phyloP scores from a whole-genome alignment of 1,140 invertebrate genomes.

The Diabrotica undecimpunctata region DNA sequence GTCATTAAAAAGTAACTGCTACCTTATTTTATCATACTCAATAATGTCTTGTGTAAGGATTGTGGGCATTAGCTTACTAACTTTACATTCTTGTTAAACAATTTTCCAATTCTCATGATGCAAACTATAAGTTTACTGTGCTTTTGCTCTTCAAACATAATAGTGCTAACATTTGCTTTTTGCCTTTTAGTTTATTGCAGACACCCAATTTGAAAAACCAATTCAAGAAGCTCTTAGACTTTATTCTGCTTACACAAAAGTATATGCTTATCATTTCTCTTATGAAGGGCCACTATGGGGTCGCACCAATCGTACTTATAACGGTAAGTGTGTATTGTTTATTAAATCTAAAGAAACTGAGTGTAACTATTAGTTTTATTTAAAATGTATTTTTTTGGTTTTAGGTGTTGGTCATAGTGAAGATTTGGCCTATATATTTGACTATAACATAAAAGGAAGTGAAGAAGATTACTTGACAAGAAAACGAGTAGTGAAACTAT shows the following conservation, averaged over 20 bases:
- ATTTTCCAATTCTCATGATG: too few relatives aligned
- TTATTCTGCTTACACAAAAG: constrained; percentile 7
- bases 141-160: too few relatives aligned
- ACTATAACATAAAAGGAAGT: background rate
- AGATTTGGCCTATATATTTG: constrained; percentile 13
- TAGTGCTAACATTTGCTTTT: too few relatives aligned
- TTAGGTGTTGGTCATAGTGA: constrained; percentile 14
- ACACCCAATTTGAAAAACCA: constrained; percentile 11
- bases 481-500: background rate
- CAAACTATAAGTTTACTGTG: too few relatives aligned
- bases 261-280: constrained; percentile 4
- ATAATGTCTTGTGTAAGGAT: too few relatives aligned
- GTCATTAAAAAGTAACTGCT: too few relatives aligned
- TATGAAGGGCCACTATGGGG: constrained; percentile 3
- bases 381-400: background rate
- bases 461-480: background rate
- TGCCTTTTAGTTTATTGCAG: constrained; percentile 1
- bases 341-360: too few relatives aligned
- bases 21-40: too few relatives aligned
- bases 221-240: constrained; percentile 11
- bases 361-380: too few relatives aligned
- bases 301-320: background rate
- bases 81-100: too few relatives aligned
- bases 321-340: background rate
- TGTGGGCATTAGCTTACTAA: too few relatives aligned